phyloP scores from a whole-genome alignment of 2,113 vertebrate species.

The Sciurus niger region DNA sequence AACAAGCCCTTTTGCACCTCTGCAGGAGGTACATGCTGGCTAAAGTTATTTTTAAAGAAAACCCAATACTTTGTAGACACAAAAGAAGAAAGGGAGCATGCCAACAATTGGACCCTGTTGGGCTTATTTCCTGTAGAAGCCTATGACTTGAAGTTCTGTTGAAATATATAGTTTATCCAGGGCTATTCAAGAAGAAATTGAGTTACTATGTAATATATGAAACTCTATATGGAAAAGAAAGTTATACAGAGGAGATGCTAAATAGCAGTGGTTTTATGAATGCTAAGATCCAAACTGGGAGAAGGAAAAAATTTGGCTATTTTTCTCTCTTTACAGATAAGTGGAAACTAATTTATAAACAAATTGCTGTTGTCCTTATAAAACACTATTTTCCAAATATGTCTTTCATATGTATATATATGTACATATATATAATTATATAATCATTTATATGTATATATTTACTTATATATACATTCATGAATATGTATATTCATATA shows the following conservation, averaged over 20 bases:
- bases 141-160: slow-evolving; percentile 24
- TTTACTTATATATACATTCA: too few relatives aligned
- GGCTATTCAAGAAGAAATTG: background rate
- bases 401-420: background rate
- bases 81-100: background rate
- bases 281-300: background rate
- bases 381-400: background rate
- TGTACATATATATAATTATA: too few relatives aligned
- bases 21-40: background rate
- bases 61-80: background rate
- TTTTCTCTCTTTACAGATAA: background rate
- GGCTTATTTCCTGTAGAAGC: slow-evolving; percentile 52
- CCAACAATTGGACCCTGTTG: background rate
- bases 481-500: too few relatives aligned
- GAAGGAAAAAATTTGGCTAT: background rate
- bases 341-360: background rate
- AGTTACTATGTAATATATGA: slow-evolving; percentile 11
- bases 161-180: background rate
- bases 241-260: background rate
- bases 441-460: too few relatives aligned
- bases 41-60: slow-evolving; percentile 17
- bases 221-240: slow-evolving; percentile 13
- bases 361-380: background rate
- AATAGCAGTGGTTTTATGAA: slow-evolving; percentile 35
- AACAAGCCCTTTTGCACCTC: background rate